These are phyloP conservation scores for Spinibarbus caldwelli DNA, from an alignment of 2,797 vertebrate genomes.

Conservation along the genomic window DNA sequence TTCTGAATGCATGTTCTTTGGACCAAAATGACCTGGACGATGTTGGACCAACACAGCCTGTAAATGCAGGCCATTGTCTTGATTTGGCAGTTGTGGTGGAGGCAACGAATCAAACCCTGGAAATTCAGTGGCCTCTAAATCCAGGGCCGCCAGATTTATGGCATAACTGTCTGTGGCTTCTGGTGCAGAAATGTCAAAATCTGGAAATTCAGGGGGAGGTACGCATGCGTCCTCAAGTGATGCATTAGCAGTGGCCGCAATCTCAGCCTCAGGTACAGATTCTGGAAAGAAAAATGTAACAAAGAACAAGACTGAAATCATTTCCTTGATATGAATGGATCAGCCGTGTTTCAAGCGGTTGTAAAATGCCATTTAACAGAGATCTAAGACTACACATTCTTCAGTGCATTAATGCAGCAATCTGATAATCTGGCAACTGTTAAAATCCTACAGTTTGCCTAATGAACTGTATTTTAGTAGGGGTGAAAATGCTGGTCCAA, in stretches of 20 bases:
- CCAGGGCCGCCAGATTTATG: constrained; percentile 65
- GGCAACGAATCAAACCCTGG: constrained; percentile 23
- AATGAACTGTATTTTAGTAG: too few species aligned
- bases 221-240: constrained; percentile 32
- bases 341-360: not conserved
- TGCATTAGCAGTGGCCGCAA: constrained; percentile 34
- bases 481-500: too few species aligned
- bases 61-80: constrained; percentile 27
- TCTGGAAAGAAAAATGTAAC: constrained; percentile 61
- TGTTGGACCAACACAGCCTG: constrained; percentile 22
- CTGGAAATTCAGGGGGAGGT: constrained; percentile 67
- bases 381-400: not conserved
- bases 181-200: constrained; percentile 68
- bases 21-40: not conserved
- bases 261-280: constrained; percentile 36
- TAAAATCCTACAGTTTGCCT: too few species aligned
- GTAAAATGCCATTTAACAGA: not conserved
- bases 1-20: not conserved
- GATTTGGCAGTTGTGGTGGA: constrained; percentile 23
- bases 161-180: constrained; percentile 56
- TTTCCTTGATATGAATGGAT: not conserved
- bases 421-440: too few species aligned
- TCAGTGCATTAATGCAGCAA: not conserved
- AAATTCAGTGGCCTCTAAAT: constrained; percentile 60
- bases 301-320: not conserved